Evolutionary conservation across 1,140 invertebrate genomes (phyloP).

Genomic region (Aphaenogaster floridana): DNA sequence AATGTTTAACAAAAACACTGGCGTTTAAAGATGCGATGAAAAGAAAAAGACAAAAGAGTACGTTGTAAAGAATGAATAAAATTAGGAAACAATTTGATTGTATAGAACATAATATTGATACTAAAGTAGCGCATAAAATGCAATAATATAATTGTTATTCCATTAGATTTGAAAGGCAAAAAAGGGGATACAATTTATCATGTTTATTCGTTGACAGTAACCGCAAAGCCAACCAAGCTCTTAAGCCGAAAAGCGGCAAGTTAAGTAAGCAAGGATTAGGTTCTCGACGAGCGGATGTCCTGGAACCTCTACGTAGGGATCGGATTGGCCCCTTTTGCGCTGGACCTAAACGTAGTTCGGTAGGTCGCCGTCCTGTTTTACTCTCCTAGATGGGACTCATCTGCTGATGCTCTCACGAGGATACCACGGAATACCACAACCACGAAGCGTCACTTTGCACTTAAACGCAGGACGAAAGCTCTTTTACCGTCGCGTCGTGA

Average conservation of each 20-base stretch:
- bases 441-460: conserved; percentile 81
- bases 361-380: conserved; percentile 53
- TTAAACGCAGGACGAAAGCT: conserved; percentile 76
- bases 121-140: background rate
- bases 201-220: conserved; percentile 69
- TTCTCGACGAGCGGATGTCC: conserved; percentile 65
- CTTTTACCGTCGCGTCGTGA: conserved; percentile 72
- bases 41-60: background rate
- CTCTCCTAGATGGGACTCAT: conserved; percentile 73
- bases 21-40: background rate
- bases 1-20: background rate
- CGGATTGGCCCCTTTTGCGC: conserved; percentile 55
- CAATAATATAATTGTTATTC: conserved; percentile 28
- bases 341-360: conserved; percentile 54
- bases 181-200: conserved; percentile 60
- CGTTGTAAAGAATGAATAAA: background rate
- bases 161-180: conserved; percentile 27
- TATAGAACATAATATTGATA: background rate
- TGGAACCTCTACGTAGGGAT: conserved; percentile 51
- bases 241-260: conserved; percentile 84
- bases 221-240: conserved; percentile 81
- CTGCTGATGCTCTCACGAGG: conserved; percentile 82
- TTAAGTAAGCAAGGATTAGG: conserved; percentile 85
- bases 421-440: conserved; percentile 77
- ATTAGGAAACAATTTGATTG: background rate